Percentiles rank a stretch among this genome's conserved stretches.
phyloP scores from a whole-genome alignment of 2,888 invertebrate genomes.

The Drosophila multiciliata region DNA sequence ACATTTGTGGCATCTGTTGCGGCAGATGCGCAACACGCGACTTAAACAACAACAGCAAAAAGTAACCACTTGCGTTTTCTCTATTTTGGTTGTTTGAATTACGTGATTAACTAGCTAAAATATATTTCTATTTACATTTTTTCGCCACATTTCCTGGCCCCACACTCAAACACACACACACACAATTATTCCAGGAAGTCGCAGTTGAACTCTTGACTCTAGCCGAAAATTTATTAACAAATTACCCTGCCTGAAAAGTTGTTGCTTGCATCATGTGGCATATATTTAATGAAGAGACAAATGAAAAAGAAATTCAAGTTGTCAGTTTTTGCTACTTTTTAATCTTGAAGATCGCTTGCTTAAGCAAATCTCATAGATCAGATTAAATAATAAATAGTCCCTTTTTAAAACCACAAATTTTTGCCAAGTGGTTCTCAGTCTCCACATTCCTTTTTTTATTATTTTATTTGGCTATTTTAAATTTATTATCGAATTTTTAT shows the following conservation, averaged over 20 bases:
- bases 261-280: background rate
- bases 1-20: constrained; percentile 33
- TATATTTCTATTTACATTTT: constrained; percentile 68
- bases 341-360: background rate
- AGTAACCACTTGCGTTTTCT: constrained; percentile 55
- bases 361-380: background rate
- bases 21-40: constrained; percentile 68
- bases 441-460: too few relatives aligned
- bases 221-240: constrained; percentile 3
- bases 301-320: background rate
- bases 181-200: background rate
- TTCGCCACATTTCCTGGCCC: constrained; percentile 64
- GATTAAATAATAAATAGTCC: background rate
- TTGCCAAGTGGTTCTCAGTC: background rate
- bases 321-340: background rate
- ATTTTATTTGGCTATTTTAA: too few relatives aligned
- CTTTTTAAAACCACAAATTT: background rate
- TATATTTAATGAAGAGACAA: background rate
- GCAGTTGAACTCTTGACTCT: constrained; percentile 62
- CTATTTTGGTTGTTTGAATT: constrained; percentile 48
- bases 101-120: constrained; percentile 64
- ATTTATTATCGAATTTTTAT: too few relatives aligned
- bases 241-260: background rate
- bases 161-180: constrained; percentile 11
- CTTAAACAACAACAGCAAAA: constrained; percentile 24